These are phyloP conservation scores for Artibeus lituratus DNA, from an alignment of 2,797 vertebrate genomes.

Conservation along the genomic window DNA sequence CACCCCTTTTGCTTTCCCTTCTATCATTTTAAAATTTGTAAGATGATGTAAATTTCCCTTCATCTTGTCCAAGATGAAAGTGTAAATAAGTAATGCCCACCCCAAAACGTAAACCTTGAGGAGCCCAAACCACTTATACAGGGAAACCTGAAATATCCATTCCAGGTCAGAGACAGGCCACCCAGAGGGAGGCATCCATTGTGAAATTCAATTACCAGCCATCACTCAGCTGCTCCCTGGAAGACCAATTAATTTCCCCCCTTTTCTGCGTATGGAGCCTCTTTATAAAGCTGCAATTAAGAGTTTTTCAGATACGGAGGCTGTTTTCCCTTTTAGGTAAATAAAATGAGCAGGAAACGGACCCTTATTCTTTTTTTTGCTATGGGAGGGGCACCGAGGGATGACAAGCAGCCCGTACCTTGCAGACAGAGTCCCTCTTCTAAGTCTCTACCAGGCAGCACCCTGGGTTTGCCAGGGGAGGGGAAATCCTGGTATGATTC, in stretches of 20 bases:
- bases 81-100: conserved; percentile 49
- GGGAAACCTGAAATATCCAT: conserved; percentile 56
- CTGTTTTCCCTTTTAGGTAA: conserved; percentile 40
- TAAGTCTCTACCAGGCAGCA: not conserved
- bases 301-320: conserved; percentile 36
- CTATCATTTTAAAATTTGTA: conserved; percentile 55
- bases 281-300: conserved; percentile 64
- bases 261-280: conserved; percentile 44
- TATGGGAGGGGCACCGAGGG: not conserved
- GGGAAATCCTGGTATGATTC: not conserved
- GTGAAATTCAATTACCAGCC: conserved; percentile 72
- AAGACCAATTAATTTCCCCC: conserved; percentile 70
- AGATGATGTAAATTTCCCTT: conserved; percentile 50
- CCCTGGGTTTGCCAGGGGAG: not conserved
- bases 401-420: not conserved
- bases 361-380: not conserved
- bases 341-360: not conserved
- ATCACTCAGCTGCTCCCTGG: conserved; percentile 60
- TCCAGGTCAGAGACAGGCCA: conserved; percentile 34
- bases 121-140: conserved; percentile 31
- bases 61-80: conserved; percentile 37
- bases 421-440: not conserved
- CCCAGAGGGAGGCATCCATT: conserved; percentile 66
- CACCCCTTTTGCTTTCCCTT: not conserved
- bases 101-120: conserved; percentile 22